phyloP scores from a whole-genome alignment of 2,113 vertebrate genomes.

The Hiodon alosoides region DNA sequence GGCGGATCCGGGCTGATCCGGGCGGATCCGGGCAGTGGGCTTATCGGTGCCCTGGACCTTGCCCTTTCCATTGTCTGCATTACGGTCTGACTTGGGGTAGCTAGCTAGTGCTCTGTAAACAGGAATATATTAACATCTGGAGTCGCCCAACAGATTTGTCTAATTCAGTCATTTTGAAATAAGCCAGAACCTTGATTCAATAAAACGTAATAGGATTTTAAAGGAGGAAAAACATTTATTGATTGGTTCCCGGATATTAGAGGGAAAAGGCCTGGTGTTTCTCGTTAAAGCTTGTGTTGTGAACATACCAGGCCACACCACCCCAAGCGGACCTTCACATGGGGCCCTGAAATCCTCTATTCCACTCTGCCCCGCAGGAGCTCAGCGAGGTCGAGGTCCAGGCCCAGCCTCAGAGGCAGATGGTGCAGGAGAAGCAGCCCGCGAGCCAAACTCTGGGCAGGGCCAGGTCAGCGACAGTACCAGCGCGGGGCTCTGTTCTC shows the following conservation, averaged over 20 bases:
- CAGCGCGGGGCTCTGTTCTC: not conserved
- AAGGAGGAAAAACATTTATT: no score
- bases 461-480: conserved; percentile 41
- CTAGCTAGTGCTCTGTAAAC: no score
- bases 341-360: conserved; percentile 45
- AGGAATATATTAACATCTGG: no score
- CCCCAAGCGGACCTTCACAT: conserved; percentile 34
- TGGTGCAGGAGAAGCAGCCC: conserved; percentile 88
- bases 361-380: conserved; percentile 66
- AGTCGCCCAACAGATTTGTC: no score
- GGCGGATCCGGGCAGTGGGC: not conserved
- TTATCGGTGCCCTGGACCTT: not conserved
- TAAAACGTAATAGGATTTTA: no score
- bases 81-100: no score
- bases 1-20: not conserved
- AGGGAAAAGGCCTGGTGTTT: no score
- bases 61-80: no score
- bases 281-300: not conserved
- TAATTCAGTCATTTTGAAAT: no score
- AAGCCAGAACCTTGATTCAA: no score
- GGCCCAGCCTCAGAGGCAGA: conserved; percentile 50
- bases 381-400: conserved; percentile 77
- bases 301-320: conserved; percentile 6
- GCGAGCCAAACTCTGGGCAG: conserved; percentile 44
- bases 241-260: no score